Conservation (phyloP, 2,888 invertebrate species). For the Ectobius pallidus region DNA sequence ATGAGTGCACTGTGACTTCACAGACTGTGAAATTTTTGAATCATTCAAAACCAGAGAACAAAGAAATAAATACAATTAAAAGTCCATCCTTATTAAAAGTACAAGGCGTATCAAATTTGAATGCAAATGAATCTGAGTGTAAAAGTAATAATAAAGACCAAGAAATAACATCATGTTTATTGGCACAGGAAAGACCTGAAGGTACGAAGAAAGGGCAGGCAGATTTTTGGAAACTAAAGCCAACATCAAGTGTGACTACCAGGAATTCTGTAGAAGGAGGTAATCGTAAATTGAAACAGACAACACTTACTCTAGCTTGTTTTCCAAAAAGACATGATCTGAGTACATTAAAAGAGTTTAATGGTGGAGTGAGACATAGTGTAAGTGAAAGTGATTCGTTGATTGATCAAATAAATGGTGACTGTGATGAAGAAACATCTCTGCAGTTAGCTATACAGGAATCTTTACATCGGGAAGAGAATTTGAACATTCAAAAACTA, state of each 20-base stretch:
- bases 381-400: not conserved
- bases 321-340: constrained; percentile 15
- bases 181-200: too few relatives aligned
- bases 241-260: not conserved
- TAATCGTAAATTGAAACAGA: constrained; percentile 27
- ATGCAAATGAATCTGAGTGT: too few relatives aligned
- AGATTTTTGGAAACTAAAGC: constrained; percentile 31
- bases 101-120: not conserved
- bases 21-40: too few relatives aligned
- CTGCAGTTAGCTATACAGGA: not conserved
- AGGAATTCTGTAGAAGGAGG: not conserved
- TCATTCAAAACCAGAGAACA: too few relatives aligned
- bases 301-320: not conserved
- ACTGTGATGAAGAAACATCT: constrained; percentile 3
- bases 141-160: too few relatives aligned
- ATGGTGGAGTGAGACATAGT: constrained; percentile 21
- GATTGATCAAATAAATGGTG: not conserved
- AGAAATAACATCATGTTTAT: too few relatives aligned
- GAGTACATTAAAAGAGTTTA: constrained; percentile 26
- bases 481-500: too few relatives aligned
- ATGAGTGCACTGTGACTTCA: too few relatives aligned
- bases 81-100: too few relatives aligned
- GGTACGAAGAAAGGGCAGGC: not conserved
- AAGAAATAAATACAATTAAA: too few relatives aligned
- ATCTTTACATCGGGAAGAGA: constrained; percentile 7